These are phyloP conservation scores for Rhyzopertha dominica DNA, from an alignment of 1,140 invertebrate genomes.

Conservation along the genomic window DNA sequence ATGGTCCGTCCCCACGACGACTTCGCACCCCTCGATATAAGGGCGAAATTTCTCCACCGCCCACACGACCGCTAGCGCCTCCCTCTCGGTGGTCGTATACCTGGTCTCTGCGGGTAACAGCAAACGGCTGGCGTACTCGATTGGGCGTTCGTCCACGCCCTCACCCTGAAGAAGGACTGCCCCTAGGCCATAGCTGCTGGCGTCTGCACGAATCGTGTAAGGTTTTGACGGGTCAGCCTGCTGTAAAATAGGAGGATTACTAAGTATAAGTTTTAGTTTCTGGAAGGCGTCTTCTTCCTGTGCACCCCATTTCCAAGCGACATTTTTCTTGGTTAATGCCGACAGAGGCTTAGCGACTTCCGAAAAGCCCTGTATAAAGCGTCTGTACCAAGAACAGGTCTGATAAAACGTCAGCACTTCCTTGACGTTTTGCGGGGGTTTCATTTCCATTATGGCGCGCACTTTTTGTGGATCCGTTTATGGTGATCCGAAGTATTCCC, in stretches of 20 bases:
- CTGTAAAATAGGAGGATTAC: no score
- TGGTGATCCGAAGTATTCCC: no score
- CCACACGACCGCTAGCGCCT: conserved; percentile 46
- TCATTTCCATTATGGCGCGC: conserved; percentile 37
- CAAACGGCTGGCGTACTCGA: conserved; percentile 45
- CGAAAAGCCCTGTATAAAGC: conserved; percentile 42
- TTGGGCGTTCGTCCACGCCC: conserved; percentile 39
- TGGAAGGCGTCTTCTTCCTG: conserved; percentile 14
- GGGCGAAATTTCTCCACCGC: conserved; percentile 33
- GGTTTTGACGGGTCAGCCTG: not conserved
- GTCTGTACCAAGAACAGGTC: conserved; percentile 41
- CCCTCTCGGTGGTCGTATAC: conserved; percentile 41
- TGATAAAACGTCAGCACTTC: conserved; percentile 35
- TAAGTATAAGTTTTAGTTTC: no score
- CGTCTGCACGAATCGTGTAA: conserved; percentile 10
- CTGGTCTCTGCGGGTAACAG: conserved; percentile 39
- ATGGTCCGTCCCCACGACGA: conserved; percentile 46
- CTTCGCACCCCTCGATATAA: conserved; percentile 21
- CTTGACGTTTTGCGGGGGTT: conserved; percentile 29
- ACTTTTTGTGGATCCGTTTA: no score
- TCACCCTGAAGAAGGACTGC: conserved; percentile 40
- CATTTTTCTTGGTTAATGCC: conserved; percentile 34
- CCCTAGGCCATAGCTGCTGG: conserved; percentile 38
- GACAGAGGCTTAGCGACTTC: conserved; percentile 40
- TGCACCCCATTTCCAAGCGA: conserved; percentile 31